Conservation (phyloP, 2,113 vertebrate species). For the Nipponia nippon region DNA sequence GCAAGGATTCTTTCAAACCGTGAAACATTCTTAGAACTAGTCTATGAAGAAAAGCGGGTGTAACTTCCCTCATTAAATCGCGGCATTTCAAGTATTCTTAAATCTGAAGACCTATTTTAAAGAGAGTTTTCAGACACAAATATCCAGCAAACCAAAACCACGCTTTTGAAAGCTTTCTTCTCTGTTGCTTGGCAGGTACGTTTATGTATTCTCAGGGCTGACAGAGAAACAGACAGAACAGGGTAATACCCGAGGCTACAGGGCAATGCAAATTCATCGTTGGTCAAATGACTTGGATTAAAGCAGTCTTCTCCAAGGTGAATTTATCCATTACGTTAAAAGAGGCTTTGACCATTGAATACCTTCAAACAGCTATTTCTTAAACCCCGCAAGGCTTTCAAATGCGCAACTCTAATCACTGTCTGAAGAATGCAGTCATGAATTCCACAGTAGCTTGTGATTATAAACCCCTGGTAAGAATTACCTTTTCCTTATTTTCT, state of each 20-base stretch:
- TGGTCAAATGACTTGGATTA: not conserved
- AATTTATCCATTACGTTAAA: constrained; percentile 8
- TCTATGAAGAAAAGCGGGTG: not conserved
- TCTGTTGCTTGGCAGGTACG: not conserved
- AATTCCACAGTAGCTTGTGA: not conserved
- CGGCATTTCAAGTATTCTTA: not conserved
- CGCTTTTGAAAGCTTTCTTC: not conserved
- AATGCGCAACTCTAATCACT: not conserved
- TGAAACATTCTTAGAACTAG: not conserved
- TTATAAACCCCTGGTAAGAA: not conserved
- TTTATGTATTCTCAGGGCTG: not conserved
- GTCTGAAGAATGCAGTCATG: not conserved
- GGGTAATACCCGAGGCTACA: not conserved
- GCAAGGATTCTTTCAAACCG: not conserved
- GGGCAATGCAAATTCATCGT: not conserved
- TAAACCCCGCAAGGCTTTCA: not conserved
- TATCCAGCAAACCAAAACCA: not conserved
- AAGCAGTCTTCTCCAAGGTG: not conserved
- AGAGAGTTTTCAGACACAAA: not conserved
- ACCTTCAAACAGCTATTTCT: not conserved
- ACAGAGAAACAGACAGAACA: not conserved
- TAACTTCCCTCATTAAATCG: not conserved
- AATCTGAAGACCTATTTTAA: not conserved
- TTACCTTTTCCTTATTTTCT: constrained; percentile 74
- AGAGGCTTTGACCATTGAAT: not conserved